Evolutionary conservation across 2,888 invertebrate species (phyloP), one percentile per base, ranked within the genome.

Genomic region (Colostygia pectinataria): DNA sequence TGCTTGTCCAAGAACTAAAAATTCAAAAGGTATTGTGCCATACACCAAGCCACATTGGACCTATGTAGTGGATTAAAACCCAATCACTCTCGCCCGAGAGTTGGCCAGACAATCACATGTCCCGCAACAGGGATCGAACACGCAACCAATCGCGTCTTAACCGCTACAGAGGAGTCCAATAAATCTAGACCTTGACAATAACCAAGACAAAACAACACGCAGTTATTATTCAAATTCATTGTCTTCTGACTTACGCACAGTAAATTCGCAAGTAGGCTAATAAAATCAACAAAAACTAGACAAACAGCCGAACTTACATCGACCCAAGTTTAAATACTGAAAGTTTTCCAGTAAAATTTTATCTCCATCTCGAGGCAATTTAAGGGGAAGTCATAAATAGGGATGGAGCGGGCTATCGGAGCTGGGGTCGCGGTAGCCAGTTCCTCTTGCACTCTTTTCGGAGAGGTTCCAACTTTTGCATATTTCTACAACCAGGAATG

Each of bases 301-400:
- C 57, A 60, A 60, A 60, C 55, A 60, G 34, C 39, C 42, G 24
- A 55, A 55, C 55, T 55, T 57, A 49, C 53, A 51, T 48, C 41
- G 44, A 37, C 31, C 52, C 33, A 47, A 48, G 51, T 61, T 61
- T 59, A 59, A 61, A 59, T 57, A 59, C 53, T 39, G 24, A 55
- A 58, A 57, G 51, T 63, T 63, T 50, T 37, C 55, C 57, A 52
- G 57, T 61, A 61, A 63, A 63, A 59, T 61, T 61, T 59, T 61
- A 61, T 66, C 66, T 63, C 59, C 62, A 72, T 66, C 68, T 65
- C 51, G 48, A 43, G 58, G 63, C 61, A 71, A 71, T 74, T 74
- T 75, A 55, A 45, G 50, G 55, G 62, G 49, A 40, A 46, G 53
- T 61, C 70, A 69, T 74, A 78, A 79, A 78, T 74, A 71, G 58